phyloP scores from a whole-genome alignment of 2,888 invertebrate genomes.

The Bembecia ichneumoniformis region DNA sequence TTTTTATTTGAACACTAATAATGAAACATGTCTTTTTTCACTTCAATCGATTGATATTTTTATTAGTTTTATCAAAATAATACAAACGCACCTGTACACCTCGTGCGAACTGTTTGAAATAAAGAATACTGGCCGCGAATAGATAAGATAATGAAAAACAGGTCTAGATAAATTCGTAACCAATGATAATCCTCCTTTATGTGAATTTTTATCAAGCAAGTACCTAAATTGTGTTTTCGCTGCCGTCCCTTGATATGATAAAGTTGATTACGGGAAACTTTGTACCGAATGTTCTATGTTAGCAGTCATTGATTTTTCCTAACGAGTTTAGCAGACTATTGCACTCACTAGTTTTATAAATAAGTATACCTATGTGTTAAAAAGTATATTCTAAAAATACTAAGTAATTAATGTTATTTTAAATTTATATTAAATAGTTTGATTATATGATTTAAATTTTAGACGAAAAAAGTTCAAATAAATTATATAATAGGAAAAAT shows the following conservation, averaged over 20 bases:
- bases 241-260: constrained; percentile 54
- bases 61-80: constrained; percentile 4
- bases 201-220: constrained; percentile 22
- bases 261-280: constrained; percentile 29
- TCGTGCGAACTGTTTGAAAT: constrained; percentile 42
- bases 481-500: neutral
- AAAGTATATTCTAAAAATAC: no score
- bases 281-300: no score
- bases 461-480: neutral
- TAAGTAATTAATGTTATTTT: no score
- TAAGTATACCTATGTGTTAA: neutral
- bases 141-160: constrained; percentile 68
- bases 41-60: no score
- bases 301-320: no score
- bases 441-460: neutral
- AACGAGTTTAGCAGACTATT: no score
- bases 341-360: neutral
- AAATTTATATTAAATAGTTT: no score
- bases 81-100: constrained; percentile 37
- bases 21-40: no score
- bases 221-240: constrained; percentile 44
- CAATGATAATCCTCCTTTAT: constrained; percentile 38
- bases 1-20: no score
- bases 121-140: constrained; percentile 41
- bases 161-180: constrained; percentile 69